Percentiles rank a stretch among this genome's conserved stretches.
These are phyloP conservation scores for Ornithoptera priamus DNA, from an alignment of 2,888 invertebrate species.

Conservation along the genomic window DNA sequence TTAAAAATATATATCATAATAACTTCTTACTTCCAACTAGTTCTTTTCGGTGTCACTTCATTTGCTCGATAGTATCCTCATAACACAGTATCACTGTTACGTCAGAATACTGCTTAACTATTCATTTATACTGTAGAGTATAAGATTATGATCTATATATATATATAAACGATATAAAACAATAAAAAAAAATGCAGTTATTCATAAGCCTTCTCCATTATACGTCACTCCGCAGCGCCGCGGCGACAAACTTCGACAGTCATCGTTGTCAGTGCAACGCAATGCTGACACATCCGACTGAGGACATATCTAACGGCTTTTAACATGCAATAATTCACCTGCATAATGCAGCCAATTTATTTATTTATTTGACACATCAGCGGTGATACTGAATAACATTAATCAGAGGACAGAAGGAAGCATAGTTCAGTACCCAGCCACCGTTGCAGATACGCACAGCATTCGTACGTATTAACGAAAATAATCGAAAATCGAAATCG, in stretches of 20 bases:
- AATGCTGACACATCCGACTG: not conserved
- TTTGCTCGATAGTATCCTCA: slow-evolving; percentile 36
- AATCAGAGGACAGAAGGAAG: too few species aligned
- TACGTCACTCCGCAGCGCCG: not conserved
- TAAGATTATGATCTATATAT: too few species aligned
- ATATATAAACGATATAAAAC: too few species aligned
- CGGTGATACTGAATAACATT: too few species aligned
- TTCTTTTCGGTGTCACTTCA: slow-evolving; percentile 27
- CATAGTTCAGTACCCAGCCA: too few species aligned
- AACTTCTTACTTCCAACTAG: too few species aligned
- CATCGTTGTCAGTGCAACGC: slow-evolving; percentile 13
- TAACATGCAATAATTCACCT: slow-evolving; percentile 27
- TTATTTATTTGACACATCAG: not conserved
- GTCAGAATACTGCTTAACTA: slow-evolving; percentile 5
- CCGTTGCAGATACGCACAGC: too few species aligned
- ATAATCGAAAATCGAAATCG: too few species aligned
- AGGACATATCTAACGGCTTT: slow-evolving; percentile 21
- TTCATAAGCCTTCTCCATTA: not conserved
- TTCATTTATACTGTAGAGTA: too few species aligned
- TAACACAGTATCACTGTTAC: slow-evolving; percentile 37
- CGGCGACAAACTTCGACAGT: slow-evolving; percentile 7
- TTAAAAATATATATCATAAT: too few species aligned
- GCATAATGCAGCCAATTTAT: not conserved
- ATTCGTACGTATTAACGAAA: too few species aligned
- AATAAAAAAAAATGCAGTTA: too few species aligned